Evolutionary conservation across 2,888 invertebrate species (phyloP), one percentile per base, ranked within the genome.

Genomic region (Drosophila conformis): DNA sequence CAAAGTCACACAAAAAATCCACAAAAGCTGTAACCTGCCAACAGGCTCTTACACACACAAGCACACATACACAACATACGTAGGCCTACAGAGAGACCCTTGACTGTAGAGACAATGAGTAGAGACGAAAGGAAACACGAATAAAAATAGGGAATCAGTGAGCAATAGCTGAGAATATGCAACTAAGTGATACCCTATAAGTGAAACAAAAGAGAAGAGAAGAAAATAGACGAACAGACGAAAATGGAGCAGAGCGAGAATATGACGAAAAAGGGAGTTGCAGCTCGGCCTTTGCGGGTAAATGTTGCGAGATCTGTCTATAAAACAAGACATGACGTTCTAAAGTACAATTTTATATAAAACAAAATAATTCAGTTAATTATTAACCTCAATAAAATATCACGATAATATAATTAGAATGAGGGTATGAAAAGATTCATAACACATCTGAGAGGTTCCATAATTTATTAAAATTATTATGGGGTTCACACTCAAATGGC

Each of bases 1-100:
- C 68, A 66, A 65, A 71, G 56, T 35, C 66, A 72, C 69, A 63
- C 67, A 56, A 83, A 69, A 21, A 49, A 48, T 49, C 62, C 25
- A 48, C 46, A 42, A 21, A 77, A 87, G 68, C 54, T 73, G 57
- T 67, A 64, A 65, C 60, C 65, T 51, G 42, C 53, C 53, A 59
- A 56, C 56, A 56, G 31, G 52, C 59, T 29, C 6, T 21, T 21
- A 29, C 25, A 42, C 29, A 21, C 25, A 33, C 21, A 8, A 33
- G 31, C 10, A 31, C 6, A 56, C 18, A 54, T 2, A n/a, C 15
- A 51, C n/a, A 40, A 40, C 11, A 68, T 21, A 52, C 15, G n/a
- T 8, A 31, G 1, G 46, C 33, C 33, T 13, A 31, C 6, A 53
- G 13, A n/a, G 33, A 35, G 51, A 42, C 51, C 46, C 38, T 57